Base-by-base conservation (phyloP, 2,888 invertebrate species). In the Ectobius pallidus region DNA sequence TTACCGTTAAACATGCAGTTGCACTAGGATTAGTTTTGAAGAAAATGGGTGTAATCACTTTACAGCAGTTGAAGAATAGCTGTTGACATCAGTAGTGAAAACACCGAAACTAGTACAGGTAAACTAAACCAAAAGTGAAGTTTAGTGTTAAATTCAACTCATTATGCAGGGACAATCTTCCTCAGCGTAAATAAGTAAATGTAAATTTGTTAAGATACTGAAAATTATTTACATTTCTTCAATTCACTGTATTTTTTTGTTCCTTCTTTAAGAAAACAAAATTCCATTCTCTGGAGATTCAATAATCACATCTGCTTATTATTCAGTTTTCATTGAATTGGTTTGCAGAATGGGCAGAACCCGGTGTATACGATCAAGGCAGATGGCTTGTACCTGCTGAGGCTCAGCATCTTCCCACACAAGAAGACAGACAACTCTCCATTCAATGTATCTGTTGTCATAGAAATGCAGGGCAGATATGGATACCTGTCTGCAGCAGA, bases 401-500 rank as follows among this genome's bases (percentile, higher is more conserved):
- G 61, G 9, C 46, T 58, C 9, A 34, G 52, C 1, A 39, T 69
- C 22, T 14, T 39, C n/a, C 14, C 39, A 3, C 3, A 25, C 4
- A 16, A 34, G 25, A 39, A 27, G 0, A 81, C 84, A 27, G 80
- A 81, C 22, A n/a, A n/a, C n/a, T n/a, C n/a, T n/a, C n/a, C n/a
- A n/a, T 90, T 89, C 78, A 86, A 84, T 70, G 88, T 90, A 0
- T 84, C 86, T 0, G 87, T 91, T 1, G 87, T 88, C 68, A 85
- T 95, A 20, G 90, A 92, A 81, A 92, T 95, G 88, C 85, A 88
- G 75, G 89, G 91, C 39, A 88, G 89, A 0, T 88, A 92, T 79
- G 95, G 96, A 0, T 96, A 92, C 81, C 86, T 97, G 55, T 95
- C 95, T 0, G 96, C 96, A 6, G 91, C 91, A 1, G 95, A 96